Base-by-base conservation (phyloP, 1,140 invertebrate genomes). In the Drosophila erecta region DNA sequence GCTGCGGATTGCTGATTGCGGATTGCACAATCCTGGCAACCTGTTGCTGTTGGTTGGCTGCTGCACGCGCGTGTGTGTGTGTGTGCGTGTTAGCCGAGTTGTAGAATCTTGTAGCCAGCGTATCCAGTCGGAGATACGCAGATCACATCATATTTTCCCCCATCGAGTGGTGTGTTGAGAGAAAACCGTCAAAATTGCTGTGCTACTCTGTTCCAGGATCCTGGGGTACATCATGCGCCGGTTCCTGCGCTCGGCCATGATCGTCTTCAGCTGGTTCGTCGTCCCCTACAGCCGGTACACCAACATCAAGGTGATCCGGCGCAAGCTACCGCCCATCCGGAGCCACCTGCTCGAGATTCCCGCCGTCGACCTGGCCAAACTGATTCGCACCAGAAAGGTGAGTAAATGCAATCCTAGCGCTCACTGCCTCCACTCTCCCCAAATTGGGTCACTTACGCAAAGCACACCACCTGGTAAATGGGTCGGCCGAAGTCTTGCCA, bases 291-390 rank as follows among this genome's bases (percentile, higher is more conserved):
- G 91, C 71, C 89, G 90, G 37, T 94, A 93, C 91, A 94, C 94
- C 93, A 87, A 95, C 94, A 91, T 95, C 94, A 87, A 94, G 93
- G 92, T 95, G 94, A 22, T 94, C 93, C 94, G 93, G 30, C 93
- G 92, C 67, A 93, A 92, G 83, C 93, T 94, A 79, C 94, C 95
- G 27, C 93, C 93, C 6, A 95, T 95, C n/a, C 92, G 81, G 3
- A 94, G 94, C 79, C 93, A 93, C 40, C 79, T 95, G 66, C 92
- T 95, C 15, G 93, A 94, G 62, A 93, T 94, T 74, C 94, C 94
- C 49, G 95, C 94, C 37, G 94, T 94, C 5, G 93, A 93, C 62
- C 87, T 95, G 47, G 93, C 94, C 3, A 91, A 89, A 58, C 94
- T 93, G 92, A 95, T 95, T 81, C 93, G 94, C 74, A 94, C 90